Conservation (phyloP, 2,888 invertebrate genomes). For the Cantharis nigra region DNA sequence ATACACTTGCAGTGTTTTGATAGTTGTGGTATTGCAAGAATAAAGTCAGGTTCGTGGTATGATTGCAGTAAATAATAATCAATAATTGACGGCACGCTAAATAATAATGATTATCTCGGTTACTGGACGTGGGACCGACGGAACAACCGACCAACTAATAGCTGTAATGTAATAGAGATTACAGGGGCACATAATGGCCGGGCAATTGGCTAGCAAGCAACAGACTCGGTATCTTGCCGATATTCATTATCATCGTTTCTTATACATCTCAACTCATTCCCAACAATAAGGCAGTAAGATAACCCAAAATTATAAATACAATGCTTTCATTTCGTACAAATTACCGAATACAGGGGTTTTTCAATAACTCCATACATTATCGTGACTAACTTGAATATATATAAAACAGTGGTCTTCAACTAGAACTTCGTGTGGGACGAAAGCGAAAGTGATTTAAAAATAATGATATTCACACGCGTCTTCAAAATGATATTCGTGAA, state of each 20-base stretch:
- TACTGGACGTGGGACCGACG: slow-evolving; percentile 48
- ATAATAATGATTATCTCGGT: slow-evolving; percentile 53
- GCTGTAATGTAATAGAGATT: slow-evolving; percentile 52
- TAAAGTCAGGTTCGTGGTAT: slow-evolving; percentile 40
- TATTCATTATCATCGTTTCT: slow-evolving; percentile 26
- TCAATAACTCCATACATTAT: not conserved
- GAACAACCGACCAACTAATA: slow-evolving; percentile 47
- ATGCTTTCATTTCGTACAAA: not conserved
- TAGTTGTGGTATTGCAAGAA: not conserved
- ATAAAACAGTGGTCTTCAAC: not conserved
- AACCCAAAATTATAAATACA: slow-evolving; percentile 4
- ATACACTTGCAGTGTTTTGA: not conserved
- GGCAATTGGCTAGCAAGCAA: slow-evolving; percentile 38
- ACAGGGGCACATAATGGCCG: slow-evolving; percentile 50
- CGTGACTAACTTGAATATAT: not conserved
- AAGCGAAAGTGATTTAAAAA: not conserved
- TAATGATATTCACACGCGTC: not conserved
- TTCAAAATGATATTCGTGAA: not conserved
- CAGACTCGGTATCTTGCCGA: slow-evolving; percentile 20
- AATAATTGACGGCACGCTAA: slow-evolving; percentile 52
- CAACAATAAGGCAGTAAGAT: not conserved
- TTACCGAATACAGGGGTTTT: not conserved
- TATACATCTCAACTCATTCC: slow-evolving; percentile 15
- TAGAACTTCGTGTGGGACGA: not conserved
- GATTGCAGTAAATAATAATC: slow-evolving; percentile 54